Base-by-base conservation (phyloP, 2,797 vertebrate species). In the Brotula barbata region DNA sequence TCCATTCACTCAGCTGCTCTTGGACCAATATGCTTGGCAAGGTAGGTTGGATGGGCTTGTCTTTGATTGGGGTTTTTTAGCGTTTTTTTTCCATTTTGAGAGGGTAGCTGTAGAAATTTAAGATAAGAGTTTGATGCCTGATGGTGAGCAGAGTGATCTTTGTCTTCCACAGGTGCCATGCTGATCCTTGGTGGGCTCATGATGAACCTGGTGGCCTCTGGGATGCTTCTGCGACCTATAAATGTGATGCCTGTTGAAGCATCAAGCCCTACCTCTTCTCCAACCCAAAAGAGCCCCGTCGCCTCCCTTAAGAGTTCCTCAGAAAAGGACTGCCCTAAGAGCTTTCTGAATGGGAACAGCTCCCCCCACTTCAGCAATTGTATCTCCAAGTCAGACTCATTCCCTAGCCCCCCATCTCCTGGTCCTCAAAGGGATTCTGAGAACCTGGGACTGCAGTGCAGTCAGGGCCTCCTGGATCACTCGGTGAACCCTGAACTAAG, bases 161-260 rank as follows among this genome's bases (percentile, higher is more conserved):
- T 62, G 41, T 73, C 28, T 48, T 33, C 15, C 39, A 10, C 82
- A 98, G 96, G 96, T 20, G 92, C 95, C 3, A 89, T 98, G 78
- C 78, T 95, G 79, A 91, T 98, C 82, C 89, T 95, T 14, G 94
- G 96, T 14, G 95, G 93, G 21, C 89, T 97, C 66, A 92, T 91
- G 92, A 40, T 98, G 71, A 94, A 98, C 82, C 86, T 98, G 40
- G 90, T 98, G 57, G 94, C 96, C 49, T 91, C 95, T 41, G 95
- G 93, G 73, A 94, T 97, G 94, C 85, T 98, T 52, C 87, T 98
- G 82, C 84, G 92, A 58, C 93, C 95, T 1, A 69, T 85, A 48
- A 61, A 85, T 2, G 42, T 89, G 45, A 90, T 67, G 58, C 81
- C 79, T 19, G 37, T 70, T 19, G 23, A 62, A 1, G 12, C 43